These are phyloP conservation scores for Pseudorasbora parva DNA, from an alignment of 2,113 vertebrate genomes.

Conservation along the genomic window DNA sequence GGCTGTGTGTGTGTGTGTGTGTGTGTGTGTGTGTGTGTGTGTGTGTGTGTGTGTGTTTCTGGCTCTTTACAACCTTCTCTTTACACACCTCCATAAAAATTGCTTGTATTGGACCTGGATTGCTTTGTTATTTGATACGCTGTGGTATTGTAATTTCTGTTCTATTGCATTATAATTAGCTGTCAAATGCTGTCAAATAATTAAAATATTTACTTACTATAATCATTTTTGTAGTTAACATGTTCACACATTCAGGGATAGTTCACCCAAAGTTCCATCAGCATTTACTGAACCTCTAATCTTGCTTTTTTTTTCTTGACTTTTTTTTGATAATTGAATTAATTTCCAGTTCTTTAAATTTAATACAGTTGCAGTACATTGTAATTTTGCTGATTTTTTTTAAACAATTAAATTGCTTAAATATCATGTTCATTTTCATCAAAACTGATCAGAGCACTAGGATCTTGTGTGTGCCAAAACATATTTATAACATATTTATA, in stretches of 20 bases:
- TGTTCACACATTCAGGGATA: background rate
- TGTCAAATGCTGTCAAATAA: background rate
- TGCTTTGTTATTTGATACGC: background rate
- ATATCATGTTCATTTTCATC: no score
- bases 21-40: background rate
- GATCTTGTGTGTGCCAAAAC: no score
- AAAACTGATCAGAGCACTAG: no score
- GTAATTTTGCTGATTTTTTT: background rate
- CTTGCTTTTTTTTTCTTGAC: no score
- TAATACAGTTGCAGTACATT: background rate
- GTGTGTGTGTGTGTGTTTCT: no score
- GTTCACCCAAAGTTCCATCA: background rate
- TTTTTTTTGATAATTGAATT: background rate
- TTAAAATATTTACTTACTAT: background rate
- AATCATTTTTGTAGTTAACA: background rate
- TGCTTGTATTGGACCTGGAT: background rate
- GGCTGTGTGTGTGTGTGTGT: background rate
- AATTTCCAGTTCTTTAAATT: background rate
- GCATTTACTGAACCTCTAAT: background rate
- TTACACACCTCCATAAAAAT: background rate
- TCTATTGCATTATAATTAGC: background rate
- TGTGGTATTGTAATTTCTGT: background rate
- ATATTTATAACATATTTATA: no score
- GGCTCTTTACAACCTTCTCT: background rate
- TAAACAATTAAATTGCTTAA: no score